Evolutionary conservation across 2,797 vertebrate species (phyloP).

Genomic region (Acomys russatus): DNA sequence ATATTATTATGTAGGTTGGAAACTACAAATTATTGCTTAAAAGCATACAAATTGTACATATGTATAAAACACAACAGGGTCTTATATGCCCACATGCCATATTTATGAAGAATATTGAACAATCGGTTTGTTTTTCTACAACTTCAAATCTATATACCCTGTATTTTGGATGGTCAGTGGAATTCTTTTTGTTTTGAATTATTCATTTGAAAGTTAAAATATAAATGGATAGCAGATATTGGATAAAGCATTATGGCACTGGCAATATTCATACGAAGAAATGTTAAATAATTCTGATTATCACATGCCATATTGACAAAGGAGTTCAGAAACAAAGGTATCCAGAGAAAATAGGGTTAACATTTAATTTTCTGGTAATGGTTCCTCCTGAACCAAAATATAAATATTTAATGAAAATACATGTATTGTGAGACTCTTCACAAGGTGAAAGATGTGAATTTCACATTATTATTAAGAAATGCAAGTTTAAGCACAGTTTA

Average conservation of each 20-base stretch:
- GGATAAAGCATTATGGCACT: background rate
- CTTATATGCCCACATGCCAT: background rate
- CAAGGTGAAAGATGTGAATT: background rate
- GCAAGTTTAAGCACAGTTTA: background rate
- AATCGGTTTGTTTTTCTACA: background rate
- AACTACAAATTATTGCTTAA: background rate
- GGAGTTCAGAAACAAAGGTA: conserved; percentile 10
- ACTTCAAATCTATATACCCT: background rate
- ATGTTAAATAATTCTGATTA: conserved; percentile 31
- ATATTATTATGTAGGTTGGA: background rate
- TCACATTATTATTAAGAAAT: conserved; percentile 2
- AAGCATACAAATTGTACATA: background rate
- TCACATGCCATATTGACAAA: background rate
- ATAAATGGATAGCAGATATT: background rate
- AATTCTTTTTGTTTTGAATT: background rate
- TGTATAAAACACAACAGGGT: background rate
- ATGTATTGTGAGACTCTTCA: background rate
- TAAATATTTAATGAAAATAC: background rate
- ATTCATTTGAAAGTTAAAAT: background rate
- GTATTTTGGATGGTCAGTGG: background rate
- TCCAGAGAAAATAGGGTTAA: background rate
- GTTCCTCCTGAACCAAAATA: background rate
- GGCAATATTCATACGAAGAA: background rate
- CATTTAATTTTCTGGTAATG: conserved; percentile 15
- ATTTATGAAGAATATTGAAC: background rate